Conservation (phyloP, 2,797 vertebrate genomes). For the Rhabdophis nuchalis region DNA sequence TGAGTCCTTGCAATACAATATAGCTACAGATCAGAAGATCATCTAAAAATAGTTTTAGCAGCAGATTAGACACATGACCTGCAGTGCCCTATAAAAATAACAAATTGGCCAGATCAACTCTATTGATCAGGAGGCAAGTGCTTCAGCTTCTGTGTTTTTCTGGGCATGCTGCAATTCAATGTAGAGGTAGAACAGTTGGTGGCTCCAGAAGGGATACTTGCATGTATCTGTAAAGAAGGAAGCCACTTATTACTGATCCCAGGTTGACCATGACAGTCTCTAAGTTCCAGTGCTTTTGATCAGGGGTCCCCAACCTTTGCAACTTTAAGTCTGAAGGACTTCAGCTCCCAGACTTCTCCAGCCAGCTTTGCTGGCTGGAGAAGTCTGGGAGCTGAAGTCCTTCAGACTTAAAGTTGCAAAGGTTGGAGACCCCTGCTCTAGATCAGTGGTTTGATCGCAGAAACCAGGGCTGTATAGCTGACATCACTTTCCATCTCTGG, state of each 20-base stretch:
- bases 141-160: background rate
- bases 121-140: slow-evolving; percentile 26
- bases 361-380: too few relatives aligned
- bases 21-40: slow-evolving; percentile 42
- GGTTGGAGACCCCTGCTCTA: too few relatives aligned
- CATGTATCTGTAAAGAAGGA: slow-evolving; percentile 69
- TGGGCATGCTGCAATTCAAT: slow-evolving; percentile 38
- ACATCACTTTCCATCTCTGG: background rate
- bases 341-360: too few relatives aligned
- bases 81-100: slow-evolving; percentile 45
- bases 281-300: background rate
- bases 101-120: slow-evolving; percentile 31
- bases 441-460: background rate
- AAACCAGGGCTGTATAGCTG: background rate
- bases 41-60: slow-evolving; percentile 40
- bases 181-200: slow-evolving; percentile 68
- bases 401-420: too few relatives aligned
- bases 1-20: slow-evolving; percentile 43
- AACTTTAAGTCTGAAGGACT: too few relatives aligned
- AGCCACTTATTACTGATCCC: background rate
- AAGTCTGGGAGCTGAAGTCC: too few relatives aligned
- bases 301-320: too few relatives aligned
- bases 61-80: slow-evolving; percentile 50
- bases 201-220: slow-evolving; percentile 73
- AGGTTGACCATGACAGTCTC: too few relatives aligned